These are phyloP conservation scores for Hyles lineata DNA, from an alignment of 2,888 invertebrate genomes.

Conservation along the genomic window DNA sequence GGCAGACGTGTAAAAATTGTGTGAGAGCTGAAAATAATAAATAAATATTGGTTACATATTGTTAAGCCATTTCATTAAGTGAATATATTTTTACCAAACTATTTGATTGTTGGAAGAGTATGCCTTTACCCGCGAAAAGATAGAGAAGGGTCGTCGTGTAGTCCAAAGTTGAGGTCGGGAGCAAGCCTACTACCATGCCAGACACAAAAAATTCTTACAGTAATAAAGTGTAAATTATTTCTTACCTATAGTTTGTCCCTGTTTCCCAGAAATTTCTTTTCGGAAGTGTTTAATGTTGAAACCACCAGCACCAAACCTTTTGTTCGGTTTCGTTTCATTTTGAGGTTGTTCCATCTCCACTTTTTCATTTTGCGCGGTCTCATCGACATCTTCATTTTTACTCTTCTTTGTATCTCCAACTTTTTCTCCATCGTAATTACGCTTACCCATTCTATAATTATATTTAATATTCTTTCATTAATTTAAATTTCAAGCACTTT, in stretches of 20 bases:
- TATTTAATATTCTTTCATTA: not conserved
- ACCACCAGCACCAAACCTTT: slow-evolving; percentile 49
- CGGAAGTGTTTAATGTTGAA: slow-evolving; percentile 87
- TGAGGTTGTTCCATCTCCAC: slow-evolving; percentile 58
- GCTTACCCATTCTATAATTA: slow-evolving; percentile 62
- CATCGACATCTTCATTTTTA: slow-evolving; percentile 51
- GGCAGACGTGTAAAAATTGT: slow-evolving; percentile 86
- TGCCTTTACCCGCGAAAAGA: no score
- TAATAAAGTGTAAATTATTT: slow-evolving; percentile 24
- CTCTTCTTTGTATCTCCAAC: slow-evolving; percentile 53
- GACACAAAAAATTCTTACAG: not conserved
- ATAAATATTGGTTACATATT: not conserved
- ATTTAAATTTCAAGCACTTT: slow-evolving; percentile 15
- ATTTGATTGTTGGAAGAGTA: no score
- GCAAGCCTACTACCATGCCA: not conserved
- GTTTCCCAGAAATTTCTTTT: slow-evolving; percentile 79
- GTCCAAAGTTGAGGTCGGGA: no score
- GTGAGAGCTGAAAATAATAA: slow-evolving; percentile 75
- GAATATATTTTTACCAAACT: no score
- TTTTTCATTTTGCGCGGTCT: slow-evolving; percentile 41
- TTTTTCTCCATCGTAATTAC: slow-evolving; percentile 64
- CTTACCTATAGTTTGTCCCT: slow-evolving; percentile 85
- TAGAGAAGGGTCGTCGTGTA: no score
- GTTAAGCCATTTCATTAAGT: not conserved
- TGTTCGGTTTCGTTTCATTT: slow-evolving; percentile 46